Evolutionary conservation across 2,888 invertebrate species (phyloP), one percentile per base, ranked within the genome.

Genomic region (Hyalella azteca): DNA sequence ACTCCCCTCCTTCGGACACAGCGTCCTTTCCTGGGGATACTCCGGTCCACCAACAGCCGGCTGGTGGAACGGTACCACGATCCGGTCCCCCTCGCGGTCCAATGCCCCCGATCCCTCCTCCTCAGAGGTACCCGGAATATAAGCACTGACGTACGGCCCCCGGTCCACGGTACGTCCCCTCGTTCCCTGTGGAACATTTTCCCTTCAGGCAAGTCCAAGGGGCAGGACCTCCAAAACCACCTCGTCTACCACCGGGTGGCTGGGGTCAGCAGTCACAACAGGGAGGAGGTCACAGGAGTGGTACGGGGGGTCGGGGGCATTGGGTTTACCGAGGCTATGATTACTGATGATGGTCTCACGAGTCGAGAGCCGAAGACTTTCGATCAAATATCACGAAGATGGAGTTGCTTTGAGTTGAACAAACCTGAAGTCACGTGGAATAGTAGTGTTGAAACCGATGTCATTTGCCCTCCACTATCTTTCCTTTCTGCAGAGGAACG

Each of bases 91-190:
- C 59, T 29, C 60, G 78, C 26, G 78, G 77, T 59, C 81, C 81
- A 22, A 59, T 81, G 49, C 83, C 78, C 26, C 45, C 79, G 73
- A 80, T 82, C 73, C 77, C 77, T 40, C 60, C 81, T 39, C 81
- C 79, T 49, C 78, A 80, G 78, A 79, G 81, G 73, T 84, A 84
- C 79, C 84, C 81, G 22, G 84, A 84, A 79, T 84, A 84, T 79
- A 84, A 84, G 78, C 84, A 84, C 80, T 84, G 84, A 84, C 81
- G 75, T 75, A 45, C 32, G 45, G 75, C 75, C 75, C 75, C 75
- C 75, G 45, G 22, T 11, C 75, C 75, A 26, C 75, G 75, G 26
- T 75, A 75, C 75, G 45, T 26, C 15, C 75, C 75, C 11, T 75
- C 75, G 26, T 45, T 75, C 75, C 75, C 75, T 45, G 75, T 75